Base-by-base conservation (phyloP, 2,888 invertebrate genomes). In the Myathropa florea region DNA sequence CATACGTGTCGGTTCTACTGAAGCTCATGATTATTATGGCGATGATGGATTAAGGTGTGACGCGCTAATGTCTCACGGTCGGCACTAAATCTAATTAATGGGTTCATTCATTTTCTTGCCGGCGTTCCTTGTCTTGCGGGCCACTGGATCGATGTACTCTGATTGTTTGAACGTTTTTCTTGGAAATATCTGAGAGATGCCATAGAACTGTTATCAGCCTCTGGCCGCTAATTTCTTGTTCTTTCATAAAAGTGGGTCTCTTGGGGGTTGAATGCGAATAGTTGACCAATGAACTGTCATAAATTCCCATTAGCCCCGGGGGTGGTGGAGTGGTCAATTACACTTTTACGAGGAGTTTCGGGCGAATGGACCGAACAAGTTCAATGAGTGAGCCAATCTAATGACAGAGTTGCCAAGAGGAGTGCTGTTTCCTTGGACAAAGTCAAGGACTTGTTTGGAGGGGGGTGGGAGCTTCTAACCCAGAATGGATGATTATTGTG, bases 21-120 rank as follows among this genome's bases (percentile, higher is more conserved):
- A 53, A 46, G 53, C 23, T 72, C 67, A 63, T 64, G 68, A 82
- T 64, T 82, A 60, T 72, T 59, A 70, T 60, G 64, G 53, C 60
- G 68, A 26, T 73, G 85, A 85, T 76, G 76, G 81, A 81, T 78
- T 18, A 73, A 73, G 85, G 81, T 85, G 85, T 60, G 82, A 85
- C 85, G 82, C 73, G 81, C 77, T 55, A 72, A 77, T 80, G 77
- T 73, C 81, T 53, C 67, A 77, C 73, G 77, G 59, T 73, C 53
- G 53, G 53, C 60, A 70, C 57, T 65, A 77, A 82, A 77, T 82
- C 64, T 68, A 72, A 81, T 72, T 67, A 77, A 85, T 85, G 59
- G 26, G 67, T 77, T 77, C 64, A 68, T 78, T 68, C 59, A 68
- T 70, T 73, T 39, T 4, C n/a, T 36, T 70, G 14, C 10, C 46